Percentiles rank a stretch among this genome's conserved stretches.
Evolutionary conservation across 2,797 vertebrate species (phyloP).

Genomic region (Ispidina lecontei): DNA sequence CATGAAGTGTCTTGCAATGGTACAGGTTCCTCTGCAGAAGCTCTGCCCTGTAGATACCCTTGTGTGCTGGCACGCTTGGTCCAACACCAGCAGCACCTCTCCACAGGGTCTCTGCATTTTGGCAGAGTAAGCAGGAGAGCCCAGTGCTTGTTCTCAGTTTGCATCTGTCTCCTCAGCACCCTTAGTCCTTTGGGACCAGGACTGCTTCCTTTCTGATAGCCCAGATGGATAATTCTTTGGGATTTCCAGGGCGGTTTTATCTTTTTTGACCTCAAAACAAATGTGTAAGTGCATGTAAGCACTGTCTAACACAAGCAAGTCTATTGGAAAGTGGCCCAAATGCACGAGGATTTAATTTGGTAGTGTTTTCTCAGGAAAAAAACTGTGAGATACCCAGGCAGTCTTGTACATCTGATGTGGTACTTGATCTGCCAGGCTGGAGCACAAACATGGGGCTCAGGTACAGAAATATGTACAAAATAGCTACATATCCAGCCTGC

Average conservation of each 20-base stretch:
- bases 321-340: background rate
- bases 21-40: background rate
- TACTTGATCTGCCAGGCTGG: constrained; percentile 24
- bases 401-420: background rate
- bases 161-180: background rate
- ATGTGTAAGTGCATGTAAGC: background rate
- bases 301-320: background rate
- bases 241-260: background rate
- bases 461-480: constrained; percentile 59
- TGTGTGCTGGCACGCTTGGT: rapidly evolving
- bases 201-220: background rate
- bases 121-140: background rate
- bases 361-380: background rate
- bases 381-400: background rate
- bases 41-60: background rate
- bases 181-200: background rate
- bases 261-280: background rate
- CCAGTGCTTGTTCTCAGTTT: background rate
- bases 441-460: constrained; percentile 11
- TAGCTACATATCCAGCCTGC: constrained; percentile 52
- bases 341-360: background rate
- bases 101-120: rapidly evolving
- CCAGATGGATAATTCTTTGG: rapidly evolving
- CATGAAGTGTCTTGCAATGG: background rate
- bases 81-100: background rate